Conservation (phyloP, 2,797 vertebrate species). For the Lerista edwardsae region DNA sequence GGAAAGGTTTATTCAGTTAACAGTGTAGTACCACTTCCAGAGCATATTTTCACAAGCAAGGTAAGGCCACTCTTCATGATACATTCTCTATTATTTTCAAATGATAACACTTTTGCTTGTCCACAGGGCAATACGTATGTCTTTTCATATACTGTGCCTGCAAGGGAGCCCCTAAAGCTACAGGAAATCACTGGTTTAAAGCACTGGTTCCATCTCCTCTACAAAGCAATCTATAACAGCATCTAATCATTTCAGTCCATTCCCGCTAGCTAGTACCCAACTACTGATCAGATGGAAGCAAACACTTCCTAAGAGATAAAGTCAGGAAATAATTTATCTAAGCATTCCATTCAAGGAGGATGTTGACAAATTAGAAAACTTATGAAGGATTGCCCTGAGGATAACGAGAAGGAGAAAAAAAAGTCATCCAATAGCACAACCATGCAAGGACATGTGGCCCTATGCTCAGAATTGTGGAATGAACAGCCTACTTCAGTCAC, state of each 20-base stretch:
- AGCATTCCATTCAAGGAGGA: not conserved
- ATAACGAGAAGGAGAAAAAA: not conserved
- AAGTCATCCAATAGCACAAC: not conserved
- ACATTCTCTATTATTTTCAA: constrained; percentile 39
- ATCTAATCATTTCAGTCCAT: constrained; percentile 13
- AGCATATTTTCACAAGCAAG: no score
- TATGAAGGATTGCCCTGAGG: not conserved
- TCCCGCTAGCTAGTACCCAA: constrained; percentile 29
- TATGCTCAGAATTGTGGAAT: not conserved
- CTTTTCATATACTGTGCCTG: not conserved
- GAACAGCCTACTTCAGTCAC: no score
- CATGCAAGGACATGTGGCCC: not conserved
- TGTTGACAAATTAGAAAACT: not conserved
- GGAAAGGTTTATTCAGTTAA: constrained; percentile 15
- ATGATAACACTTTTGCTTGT: constrained; percentile 20
- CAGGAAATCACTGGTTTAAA: constrained; percentile 3
- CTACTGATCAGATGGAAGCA: constrained; percentile 15
- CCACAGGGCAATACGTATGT: not conserved
- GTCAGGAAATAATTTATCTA: not conserved
- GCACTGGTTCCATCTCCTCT: not conserved
- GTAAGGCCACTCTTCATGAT: constrained; percentile 14
- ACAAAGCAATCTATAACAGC: not conserved
- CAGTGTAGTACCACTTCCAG: not conserved
- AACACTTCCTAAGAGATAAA: constrained; percentile 33
- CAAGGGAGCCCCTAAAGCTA: constrained; percentile 1